These are phyloP conservation scores for Orthonyx spaldingii DNA, from an alignment of 2,113 vertebrate genomes.

Conservation along the genomic window DNA sequence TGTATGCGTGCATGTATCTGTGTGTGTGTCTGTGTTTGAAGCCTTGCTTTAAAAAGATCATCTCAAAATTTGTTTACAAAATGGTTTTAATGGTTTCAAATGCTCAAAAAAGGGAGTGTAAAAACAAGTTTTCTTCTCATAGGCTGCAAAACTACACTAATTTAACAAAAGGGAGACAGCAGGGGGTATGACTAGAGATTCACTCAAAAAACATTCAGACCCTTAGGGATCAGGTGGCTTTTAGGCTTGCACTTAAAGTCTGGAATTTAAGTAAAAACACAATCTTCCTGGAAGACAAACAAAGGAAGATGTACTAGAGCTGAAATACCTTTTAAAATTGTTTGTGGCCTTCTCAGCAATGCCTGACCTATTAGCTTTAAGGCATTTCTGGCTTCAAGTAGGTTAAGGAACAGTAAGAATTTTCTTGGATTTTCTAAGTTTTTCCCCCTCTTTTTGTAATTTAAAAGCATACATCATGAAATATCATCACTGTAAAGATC, in stretches of 20 bases:
- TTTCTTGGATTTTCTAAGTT: background rate
- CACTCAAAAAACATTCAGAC: background rate
- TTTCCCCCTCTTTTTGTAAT: background rate
- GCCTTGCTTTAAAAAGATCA: conserved; percentile 14
- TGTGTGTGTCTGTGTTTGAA: conserved; percentile 25
- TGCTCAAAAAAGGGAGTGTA: background rate
- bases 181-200: background rate
- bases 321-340: background rate
- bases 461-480: background rate
- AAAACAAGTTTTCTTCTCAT: conserved; percentile 2
- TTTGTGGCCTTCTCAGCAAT: background rate
- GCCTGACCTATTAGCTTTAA: background rate
- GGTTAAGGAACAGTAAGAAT: background rate
- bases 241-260: background rate
- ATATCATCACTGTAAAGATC: background rate
- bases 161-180: conserved; percentile 27
- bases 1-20: background rate
- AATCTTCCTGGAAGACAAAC: conserved; percentile 1
- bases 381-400: conserved; percentile 5
- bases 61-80: conserved; percentile 54
- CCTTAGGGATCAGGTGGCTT: background rate
- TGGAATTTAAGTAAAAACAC: conserved; percentile 34
- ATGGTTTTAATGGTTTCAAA: conserved; percentile 19
- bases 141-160: background rate
- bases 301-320: background rate